These are phyloP conservation scores for Apistogramma diplotaenia DNA, from an alignment of 2,113 vertebrate genomes.

Conservation along the genomic window DNA sequence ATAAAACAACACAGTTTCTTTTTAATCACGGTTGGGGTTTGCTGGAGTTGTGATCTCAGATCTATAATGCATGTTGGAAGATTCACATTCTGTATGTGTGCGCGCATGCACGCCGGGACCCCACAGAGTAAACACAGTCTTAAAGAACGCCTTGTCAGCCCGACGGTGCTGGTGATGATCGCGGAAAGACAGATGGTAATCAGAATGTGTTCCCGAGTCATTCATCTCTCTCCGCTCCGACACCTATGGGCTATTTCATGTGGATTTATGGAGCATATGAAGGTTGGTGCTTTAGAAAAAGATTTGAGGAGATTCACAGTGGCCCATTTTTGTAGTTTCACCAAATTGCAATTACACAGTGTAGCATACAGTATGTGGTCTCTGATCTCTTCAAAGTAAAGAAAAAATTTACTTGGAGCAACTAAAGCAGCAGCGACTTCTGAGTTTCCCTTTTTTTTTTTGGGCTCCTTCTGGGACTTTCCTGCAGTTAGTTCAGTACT, in stretches of 20 bases:
- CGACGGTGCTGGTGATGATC: conserved; percentile 21
- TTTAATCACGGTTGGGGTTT: conserved; percentile 54
- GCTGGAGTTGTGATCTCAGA: conserved; percentile 60
- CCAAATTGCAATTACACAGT: conserved; percentile 59
- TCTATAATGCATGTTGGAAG: conserved; percentile 61
- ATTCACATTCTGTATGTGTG: conserved; percentile 33
- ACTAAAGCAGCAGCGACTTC: conserved; percentile 16
- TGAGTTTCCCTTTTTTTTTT: conserved; percentile 8
- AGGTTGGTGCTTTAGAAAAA: conserved; percentile 46
- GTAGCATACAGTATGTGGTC: conserved; percentile 7
- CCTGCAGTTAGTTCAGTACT: conserved; percentile 20
- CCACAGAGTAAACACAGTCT: conserved; percentile 47
- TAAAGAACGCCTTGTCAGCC: conserved; percentile 52
- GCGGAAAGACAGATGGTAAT: conserved; percentile 66
- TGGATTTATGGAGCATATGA: conserved; percentile 60
- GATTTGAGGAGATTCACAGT: conserved; percentile 50
- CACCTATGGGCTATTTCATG: conserved; percentile 38
- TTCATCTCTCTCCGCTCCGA: conserved; percentile 45
- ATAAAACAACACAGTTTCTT: conserved; percentile 65
- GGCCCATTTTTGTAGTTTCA: conserved; percentile 42
- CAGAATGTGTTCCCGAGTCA: conserved; percentile 45
- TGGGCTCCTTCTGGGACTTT: background rate
- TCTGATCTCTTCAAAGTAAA: conserved; percentile 60
- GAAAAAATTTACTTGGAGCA: conserved; percentile 22
- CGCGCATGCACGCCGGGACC: background rate